Percentiles rank a stretch among this genome's conserved stretches.
phyloP scores from a whole-genome alignment of 2,113 vertebrate genomes.

The Paracyprichromis sp. region DNA sequence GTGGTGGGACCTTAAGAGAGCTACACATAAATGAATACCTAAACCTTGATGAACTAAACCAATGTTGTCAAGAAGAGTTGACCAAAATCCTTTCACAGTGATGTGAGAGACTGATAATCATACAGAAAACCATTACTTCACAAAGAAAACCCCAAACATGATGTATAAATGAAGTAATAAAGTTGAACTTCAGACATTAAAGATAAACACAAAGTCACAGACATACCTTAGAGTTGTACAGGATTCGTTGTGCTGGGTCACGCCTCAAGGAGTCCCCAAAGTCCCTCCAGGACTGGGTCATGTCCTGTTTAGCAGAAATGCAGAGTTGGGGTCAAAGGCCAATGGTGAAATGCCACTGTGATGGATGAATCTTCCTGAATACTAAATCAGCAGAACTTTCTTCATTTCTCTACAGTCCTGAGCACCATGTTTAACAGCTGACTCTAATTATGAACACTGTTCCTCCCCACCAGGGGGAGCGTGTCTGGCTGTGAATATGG shows the following conservation, averaged over 20 bases:
- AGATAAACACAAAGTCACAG: not conserved
- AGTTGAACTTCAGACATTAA: not conserved
- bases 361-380: not conserved
- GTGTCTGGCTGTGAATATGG: not conserved
- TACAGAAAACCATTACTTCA: not conserved
- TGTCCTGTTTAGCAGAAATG: constrained; percentile 74
- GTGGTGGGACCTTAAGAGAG: not conserved
- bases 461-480: constrained; percentile 31
- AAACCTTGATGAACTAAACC: not conserved
- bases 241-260: constrained; percentile 77
- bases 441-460: not conserved
- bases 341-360: constrained; percentile 19
- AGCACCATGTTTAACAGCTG: not conserved
- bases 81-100: not conserved
- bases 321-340: constrained; percentile 30
- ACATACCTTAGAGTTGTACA: constrained; percentile 83
- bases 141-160: not conserved
- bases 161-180: not conserved
- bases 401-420: not conserved
- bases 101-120: not conserved
- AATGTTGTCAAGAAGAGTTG: not conserved
- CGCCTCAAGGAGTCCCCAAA: constrained; percentile 78
- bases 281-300: constrained; percentile 91
- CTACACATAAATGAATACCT: not conserved
- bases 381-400: not conserved